A percentile compares a stretch with the other conserved stretches of the same genome.
phyloP scores from a whole-genome alignment of 1,140 invertebrate species.

The Diprion similis region DNA sequence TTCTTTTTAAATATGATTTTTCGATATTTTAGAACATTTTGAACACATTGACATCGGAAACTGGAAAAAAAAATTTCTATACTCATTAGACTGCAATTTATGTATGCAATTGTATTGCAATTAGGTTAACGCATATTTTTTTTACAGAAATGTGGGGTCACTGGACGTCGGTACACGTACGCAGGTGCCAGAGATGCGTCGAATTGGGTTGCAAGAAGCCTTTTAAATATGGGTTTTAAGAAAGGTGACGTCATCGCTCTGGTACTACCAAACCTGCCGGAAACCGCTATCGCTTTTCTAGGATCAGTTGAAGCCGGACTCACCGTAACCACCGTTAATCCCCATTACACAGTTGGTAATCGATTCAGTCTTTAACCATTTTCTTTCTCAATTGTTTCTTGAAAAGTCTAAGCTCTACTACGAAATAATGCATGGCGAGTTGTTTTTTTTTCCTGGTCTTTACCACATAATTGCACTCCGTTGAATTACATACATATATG shows the following conservation, averaged over 20 bases:
- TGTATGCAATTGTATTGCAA: neutral
- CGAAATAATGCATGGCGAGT: too few relatives aligned
- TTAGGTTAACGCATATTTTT: slow-evolving; percentile 2
- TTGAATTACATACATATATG: too few relatives aligned
- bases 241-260: slow-evolving; percentile 76
- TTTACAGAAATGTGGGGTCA: slow-evolving; percentile 72
- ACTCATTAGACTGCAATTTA: too few relatives aligned
- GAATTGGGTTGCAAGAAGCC: slow-evolving; percentile 71
- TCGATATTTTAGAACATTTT: too few relatives aligned
- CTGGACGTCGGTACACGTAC: slow-evolving; percentile 75
- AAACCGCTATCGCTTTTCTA: slow-evolving; percentile 72
- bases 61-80: too few relatives aligned
- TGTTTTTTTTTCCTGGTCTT: too few relatives aligned
- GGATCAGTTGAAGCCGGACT: slow-evolving; percentile 75
- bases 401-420: too few relatives aligned
- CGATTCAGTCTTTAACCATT: too few relatives aligned
- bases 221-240: slow-evolving; percentile 70
- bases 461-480: too few relatives aligned
- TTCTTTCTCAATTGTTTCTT: too few relatives aligned
- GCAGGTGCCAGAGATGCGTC: slow-evolving; percentile 68
- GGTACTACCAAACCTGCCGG: slow-evolving; percentile 79
- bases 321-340: slow-evolving; percentile 79
- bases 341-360: slow-evolving; percentile 79
- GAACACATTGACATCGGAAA: too few relatives aligned
- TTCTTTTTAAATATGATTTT: too few relatives aligned